These are phyloP conservation scores for Branchinecta sandiegonensis DNA, from an alignment of 2,888 invertebrate genomes.

Conservation along the genomic window DNA sequence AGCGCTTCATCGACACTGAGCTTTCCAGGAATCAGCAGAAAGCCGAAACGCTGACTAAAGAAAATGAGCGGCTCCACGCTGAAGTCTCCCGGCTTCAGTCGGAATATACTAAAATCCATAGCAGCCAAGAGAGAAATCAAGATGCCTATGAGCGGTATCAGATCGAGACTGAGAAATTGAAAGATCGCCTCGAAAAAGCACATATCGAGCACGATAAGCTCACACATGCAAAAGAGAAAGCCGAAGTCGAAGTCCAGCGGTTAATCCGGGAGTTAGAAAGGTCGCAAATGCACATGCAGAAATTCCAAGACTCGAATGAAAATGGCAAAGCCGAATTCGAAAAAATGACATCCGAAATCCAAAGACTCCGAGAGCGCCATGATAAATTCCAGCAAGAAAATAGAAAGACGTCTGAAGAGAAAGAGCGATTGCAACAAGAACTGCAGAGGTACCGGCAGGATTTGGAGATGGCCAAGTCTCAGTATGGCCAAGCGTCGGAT, in stretches of 20 bases:
- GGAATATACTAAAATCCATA: constrained; percentile 26
- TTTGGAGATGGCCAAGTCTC: constrained; percentile 22
- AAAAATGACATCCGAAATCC: constrained; percentile 44
- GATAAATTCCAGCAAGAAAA: constrained; percentile 16
- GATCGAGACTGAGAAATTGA: constrained; percentile 44
- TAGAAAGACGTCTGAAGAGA: constrained; percentile 26
- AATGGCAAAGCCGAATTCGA: constrained; percentile 70
- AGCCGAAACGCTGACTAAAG: constrained; percentile 40
- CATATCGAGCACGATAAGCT: constrained; percentile 21
- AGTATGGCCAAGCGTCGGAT: constrained; percentile 36
- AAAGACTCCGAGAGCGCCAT: neutral
- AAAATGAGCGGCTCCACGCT: constrained; percentile 58
- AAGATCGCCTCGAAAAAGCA: constrained; percentile 20
- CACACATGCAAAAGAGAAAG: constrained; percentile 22
- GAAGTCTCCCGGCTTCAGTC: constrained; percentile 37
- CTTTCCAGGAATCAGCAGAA: constrained; percentile 4
- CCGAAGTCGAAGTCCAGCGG: constrained; percentile 27
- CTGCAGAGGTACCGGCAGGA: constrained; percentile 27
- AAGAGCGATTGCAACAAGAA: constrained; percentile 28
- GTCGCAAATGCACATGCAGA: constrained; percentile 63
- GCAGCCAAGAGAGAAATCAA: constrained; percentile 27
- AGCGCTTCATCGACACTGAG: constrained; percentile 31
- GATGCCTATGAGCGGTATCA: constrained; percentile 29
- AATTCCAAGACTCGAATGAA: constrained; percentile 68
- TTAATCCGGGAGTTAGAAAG: constrained; percentile 44